Percentiles rank a stretch among this genome's conserved stretches.
These are phyloP conservation scores for Phaonia tiefii DNA, from an alignment of 2,888 invertebrate genomes.

Conservation along the genomic window DNA sequence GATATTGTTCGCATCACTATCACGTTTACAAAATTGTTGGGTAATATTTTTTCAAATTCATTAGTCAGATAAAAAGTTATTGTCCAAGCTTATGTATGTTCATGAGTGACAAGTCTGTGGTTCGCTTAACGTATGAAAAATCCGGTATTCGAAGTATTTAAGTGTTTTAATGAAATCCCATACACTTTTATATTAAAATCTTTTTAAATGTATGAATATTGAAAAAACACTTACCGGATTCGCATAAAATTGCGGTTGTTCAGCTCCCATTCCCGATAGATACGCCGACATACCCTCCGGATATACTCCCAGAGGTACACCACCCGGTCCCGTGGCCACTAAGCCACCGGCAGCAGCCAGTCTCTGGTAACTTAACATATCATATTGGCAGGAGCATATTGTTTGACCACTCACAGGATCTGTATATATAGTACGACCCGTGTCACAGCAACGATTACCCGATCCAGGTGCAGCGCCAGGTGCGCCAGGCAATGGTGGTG, in stretches of 20 bases:
- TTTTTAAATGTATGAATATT: too few relatives aligned
- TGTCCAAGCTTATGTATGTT: too few relatives aligned
- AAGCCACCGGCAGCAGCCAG: conserved; percentile 82
- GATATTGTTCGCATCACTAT: too few relatives aligned
- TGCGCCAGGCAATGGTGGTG: conserved; percentile 81
- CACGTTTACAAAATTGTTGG: too few relatives aligned
- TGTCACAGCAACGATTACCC: conserved; percentile 89
- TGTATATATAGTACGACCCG: conserved; percentile 93
- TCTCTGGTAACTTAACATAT: conserved; percentile 89
- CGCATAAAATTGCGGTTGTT: conserved; percentile 92
- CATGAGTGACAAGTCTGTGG: too few relatives aligned
- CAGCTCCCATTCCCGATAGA: conserved; percentile 91
- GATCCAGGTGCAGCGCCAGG: conserved; percentile 70
- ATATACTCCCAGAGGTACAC: conserved; percentile 91
- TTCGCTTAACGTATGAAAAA: too few relatives aligned
- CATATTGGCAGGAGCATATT: conserved; percentile 94
- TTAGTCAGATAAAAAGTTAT: too few relatives aligned
- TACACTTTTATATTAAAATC: too few relatives aligned
- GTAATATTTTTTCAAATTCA: too few relatives aligned
- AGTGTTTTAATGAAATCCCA: too few relatives aligned
- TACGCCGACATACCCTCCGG: conserved; percentile 92
- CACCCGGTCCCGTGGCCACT: conserved; percentile 82
- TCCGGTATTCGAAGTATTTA: too few relatives aligned
- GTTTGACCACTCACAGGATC: conserved; percentile 94
- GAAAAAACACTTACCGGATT: conserved; percentile 93